Evolutionary conservation across 2,113 vertebrate species (phyloP), one percentile per base, ranked within the genome.

Genomic region (Phoxinus phoxinus): DNA sequence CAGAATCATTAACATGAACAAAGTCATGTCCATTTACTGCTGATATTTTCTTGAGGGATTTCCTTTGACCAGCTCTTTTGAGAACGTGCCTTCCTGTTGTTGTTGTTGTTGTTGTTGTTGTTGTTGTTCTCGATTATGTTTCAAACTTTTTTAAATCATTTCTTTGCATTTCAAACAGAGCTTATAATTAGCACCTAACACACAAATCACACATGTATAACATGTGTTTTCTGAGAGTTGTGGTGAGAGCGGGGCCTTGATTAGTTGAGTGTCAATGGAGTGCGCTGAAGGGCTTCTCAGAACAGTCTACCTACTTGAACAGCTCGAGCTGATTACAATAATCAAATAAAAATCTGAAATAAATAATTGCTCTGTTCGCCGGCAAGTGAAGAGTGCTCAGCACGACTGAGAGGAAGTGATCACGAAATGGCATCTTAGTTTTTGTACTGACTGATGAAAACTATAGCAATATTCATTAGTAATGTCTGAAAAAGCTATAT

Each of bases 261-360:
- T 85, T 89, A 79, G 65, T 85, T 71, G 81, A 87, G 85, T 88
- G 83, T 78, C 12, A 73, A 25, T 89, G 73, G 82, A 90, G 86
- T 78, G 71, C n/a, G 1, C n/a, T 83, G 81, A 84, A 82, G 71
- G 53, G 83, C 65, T 84, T 85, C 85, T 86, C 73, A n/a, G 44
- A 74, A 61, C 76, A 46, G 27, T 77, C 82, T 82, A 74, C 69
- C 51, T 83, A 58, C 87, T 90, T 85, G 67, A 82, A 84, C 88
- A 85, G 58, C 89, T 90, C 86, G 48, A 87, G 73, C 84, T 92
- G 91, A 94, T 93, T 92, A 90, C 87, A 87, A 82, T 69, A 85
- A 90, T 91, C 86, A 91, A 83, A 82, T 79, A 74, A 53, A 87
- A 74, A 85, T 83, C 74, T 63, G 19, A 81, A 72, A 87, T 74